Evolutionary conservation across 1,140 invertebrate species (phyloP).

Genomic region (Nixonia krombeini): DNA sequence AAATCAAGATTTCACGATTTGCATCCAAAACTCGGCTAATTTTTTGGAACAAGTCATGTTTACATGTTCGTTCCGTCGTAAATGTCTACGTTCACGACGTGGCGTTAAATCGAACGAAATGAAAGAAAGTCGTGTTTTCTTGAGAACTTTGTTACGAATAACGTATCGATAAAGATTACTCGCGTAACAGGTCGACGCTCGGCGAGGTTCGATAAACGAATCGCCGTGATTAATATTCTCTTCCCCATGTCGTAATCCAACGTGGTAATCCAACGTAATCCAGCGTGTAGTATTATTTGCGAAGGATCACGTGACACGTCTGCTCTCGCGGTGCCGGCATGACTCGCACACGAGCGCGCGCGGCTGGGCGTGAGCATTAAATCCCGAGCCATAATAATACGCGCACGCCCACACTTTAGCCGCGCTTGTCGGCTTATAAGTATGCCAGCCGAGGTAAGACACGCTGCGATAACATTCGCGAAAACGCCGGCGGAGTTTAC

Average conservation of each 20-base stretch:
- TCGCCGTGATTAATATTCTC: slow-evolving; percentile 20
- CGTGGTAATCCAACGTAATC: too few species aligned
- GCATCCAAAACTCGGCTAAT: too few species aligned
- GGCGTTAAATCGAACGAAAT: too few species aligned
- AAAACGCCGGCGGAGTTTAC: slow-evolving; percentile 51
- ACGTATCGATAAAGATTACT: too few species aligned
- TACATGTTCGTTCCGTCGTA: too few species aligned
- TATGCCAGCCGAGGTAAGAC: slow-evolving; percentile 14
- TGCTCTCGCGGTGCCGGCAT: slow-evolving; percentile 4
- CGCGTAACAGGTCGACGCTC: slow-evolving; percentile 5
- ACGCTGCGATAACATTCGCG: slow-evolving; percentile 50
- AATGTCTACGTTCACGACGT: too few species aligned
- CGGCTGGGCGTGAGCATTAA: slow-evolving; percentile 44
- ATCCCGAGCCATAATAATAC: slow-evolving; percentile 51
- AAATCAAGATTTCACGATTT: too few species aligned
- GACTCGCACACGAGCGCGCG: slow-evolving; percentile 26
- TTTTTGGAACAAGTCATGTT: too few species aligned
- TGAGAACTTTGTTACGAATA: too few species aligned
- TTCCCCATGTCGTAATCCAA: slow-evolving; percentile 11
- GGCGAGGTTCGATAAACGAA: slow-evolving; percentile 2
- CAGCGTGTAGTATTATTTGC: slow-evolving; percentile 43
- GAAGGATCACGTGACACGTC: slow-evolving; percentile 29
- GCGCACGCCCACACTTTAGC: slow-evolving; percentile 51
- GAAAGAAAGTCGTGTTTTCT: too few species aligned
- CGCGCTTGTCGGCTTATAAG: slow-evolving; percentile 26